phyloP scores from a whole-genome alignment of 1,140 invertebrate genomes.

The Trichomalopsis sarcophagae region DNA sequence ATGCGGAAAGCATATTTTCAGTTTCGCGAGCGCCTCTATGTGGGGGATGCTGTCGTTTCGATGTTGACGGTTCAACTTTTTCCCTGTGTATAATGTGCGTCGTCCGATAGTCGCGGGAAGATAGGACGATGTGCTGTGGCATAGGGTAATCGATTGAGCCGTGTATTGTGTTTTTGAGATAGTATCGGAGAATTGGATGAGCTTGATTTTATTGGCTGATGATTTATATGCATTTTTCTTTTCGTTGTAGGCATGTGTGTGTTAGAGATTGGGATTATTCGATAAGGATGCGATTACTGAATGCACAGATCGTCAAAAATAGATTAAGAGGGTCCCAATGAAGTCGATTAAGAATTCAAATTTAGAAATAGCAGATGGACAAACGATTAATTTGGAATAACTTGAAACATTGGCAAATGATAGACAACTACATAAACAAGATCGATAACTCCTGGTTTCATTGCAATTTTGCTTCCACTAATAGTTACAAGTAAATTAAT shows the following conservation, averaged over 20 bases:
- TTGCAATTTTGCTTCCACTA: too few relatives aligned
- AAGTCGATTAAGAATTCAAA: too few relatives aligned
- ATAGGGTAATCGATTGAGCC: background rate
- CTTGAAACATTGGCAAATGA: too few relatives aligned
- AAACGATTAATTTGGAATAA: too few relatives aligned
- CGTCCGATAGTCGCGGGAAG: background rate
- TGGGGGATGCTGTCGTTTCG: background rate
- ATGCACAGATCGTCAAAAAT: too few relatives aligned
- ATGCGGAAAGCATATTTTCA: constrained; percentile 32
- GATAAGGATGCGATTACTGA: too few relatives aligned
- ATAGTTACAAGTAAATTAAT: too few relatives aligned
- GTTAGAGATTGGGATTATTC: too few relatives aligned
- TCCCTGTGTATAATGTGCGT: background rate
- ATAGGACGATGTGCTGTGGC: background rate
- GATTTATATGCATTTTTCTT: background rate
- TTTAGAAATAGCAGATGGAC: too few relatives aligned
- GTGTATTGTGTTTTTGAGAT: background rate
- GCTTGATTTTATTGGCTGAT: background rate
- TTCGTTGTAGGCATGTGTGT: background rate
- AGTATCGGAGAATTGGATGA: background rate
- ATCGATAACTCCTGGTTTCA: too few relatives aligned
- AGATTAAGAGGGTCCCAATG: too few relatives aligned
- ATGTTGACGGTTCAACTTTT: background rate
- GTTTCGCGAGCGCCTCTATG: background rate
- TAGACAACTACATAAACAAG: too few relatives aligned